phyloP scores from a whole-genome alignment of 1,140 invertebrate species.

The Cydia amplana region DNA sequence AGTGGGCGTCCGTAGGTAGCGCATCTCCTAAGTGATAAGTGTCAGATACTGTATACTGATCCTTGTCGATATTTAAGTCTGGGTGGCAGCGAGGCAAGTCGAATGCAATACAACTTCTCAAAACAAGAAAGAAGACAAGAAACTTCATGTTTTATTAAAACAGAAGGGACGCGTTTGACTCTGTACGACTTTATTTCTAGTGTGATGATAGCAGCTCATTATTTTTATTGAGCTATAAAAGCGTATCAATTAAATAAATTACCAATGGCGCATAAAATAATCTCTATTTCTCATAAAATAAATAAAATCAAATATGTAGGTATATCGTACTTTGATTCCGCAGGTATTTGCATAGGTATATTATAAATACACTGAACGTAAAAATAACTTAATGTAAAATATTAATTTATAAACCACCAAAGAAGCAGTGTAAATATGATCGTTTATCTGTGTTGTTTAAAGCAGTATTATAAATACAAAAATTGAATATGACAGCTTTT shows the following conservation, averaged over 20 bases:
- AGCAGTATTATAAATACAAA: background rate
- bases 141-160: conserved; percentile 25
- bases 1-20: conserved; percentile 61
- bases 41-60: conserved; percentile 52
- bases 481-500: background rate
- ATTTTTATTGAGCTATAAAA: conserved; percentile 4
- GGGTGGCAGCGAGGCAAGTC: conserved; percentile 56
- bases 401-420: background rate
- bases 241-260: background rate
- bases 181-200: conserved; percentile 2
- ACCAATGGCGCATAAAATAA: background rate
- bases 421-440: background rate
- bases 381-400: background rate
- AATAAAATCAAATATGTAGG: no score
- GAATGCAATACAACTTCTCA: conserved; percentile 46
- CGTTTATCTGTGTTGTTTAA: background rate
- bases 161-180: background rate
- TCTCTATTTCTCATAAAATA: background rate
- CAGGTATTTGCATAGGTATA: background rate
- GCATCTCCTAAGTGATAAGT: conserved; percentile 53
- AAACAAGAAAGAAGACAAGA: background rate
- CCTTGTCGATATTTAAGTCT: conserved; percentile 57
- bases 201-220: background rate
- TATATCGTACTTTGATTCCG: background rate
- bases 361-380: background rate